These are phyloP conservation scores for Heliconius eleuchia DNA, from an alignment of 1,140 invertebrate species.

Conservation along the genomic window DNA sequence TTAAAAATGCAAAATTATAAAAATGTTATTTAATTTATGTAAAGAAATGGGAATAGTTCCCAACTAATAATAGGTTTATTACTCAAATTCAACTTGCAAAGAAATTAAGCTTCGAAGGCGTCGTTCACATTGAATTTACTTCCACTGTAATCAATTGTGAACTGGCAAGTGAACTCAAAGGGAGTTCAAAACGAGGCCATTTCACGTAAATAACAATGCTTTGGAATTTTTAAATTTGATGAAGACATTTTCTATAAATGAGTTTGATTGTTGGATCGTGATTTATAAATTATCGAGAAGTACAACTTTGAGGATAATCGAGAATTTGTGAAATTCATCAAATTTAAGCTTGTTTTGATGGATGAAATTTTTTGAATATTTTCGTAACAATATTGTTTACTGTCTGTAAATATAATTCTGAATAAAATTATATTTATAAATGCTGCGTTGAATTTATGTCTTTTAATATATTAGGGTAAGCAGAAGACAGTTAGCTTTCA, in stretches of 20 bases:
- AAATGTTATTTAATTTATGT: no score
- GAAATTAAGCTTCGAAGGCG: constrained; percentile 1
- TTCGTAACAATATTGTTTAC: neutral
- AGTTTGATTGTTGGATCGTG: constrained; percentile 17
- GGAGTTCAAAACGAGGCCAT: neutral
- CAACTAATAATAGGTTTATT: neutral
- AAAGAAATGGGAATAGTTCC: neutral
- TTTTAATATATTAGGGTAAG: no score
- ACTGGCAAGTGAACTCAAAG: constrained; percentile 23
- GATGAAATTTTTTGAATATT: neutral
- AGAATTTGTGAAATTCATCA: neutral
- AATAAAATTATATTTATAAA: no score
- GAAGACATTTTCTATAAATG: constrained; percentile 18
- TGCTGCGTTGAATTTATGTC: no score
- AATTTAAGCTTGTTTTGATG: neutral
- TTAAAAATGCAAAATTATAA: no score
- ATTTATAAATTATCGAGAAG: neutral
- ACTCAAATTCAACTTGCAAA: constrained; percentile 9
- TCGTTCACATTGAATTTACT: constrained; percentile 29
- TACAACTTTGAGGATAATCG: neutral
- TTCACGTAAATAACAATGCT: constrained; percentile 20
- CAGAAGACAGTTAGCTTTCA: no score
- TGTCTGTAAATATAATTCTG: neutral
- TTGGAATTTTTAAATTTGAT: constrained; percentile 25
- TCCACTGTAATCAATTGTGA: constrained; percentile 32